A percentile compares a stretch with the other conserved stretches of the same genome.
Conservation (phyloP, 2,888 invertebrate species). For the Thymelicus acteon region DNA sequence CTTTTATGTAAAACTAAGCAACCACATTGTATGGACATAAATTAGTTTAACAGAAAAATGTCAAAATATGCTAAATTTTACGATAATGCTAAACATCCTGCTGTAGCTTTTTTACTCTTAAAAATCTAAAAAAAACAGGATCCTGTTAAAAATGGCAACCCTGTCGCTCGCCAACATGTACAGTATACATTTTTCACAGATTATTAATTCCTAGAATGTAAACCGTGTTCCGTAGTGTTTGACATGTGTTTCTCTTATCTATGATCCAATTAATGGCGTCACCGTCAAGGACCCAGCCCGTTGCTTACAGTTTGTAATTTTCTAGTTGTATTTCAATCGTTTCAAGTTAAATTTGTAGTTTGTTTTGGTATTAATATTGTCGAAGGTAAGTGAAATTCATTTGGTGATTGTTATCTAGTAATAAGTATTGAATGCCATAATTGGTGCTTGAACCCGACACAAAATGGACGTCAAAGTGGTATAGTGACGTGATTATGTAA, state of each 20-base stretch:
- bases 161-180: too few species aligned
- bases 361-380: constrained; percentile 45
- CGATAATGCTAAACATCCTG: too few species aligned
- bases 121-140: too few species aligned
- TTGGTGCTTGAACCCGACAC: constrained; percentile 58
- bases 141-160: too few species aligned
- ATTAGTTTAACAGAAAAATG: too few species aligned
- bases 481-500: constrained; percentile 81
- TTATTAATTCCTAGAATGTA: neutral
- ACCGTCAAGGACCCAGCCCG: constrained; percentile 74
- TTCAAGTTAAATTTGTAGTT: constrained; percentile 44
- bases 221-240: neutral
- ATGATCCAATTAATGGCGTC: constrained; percentile 70
- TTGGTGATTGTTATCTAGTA: constrained; percentile 37
- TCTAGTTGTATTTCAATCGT: constrained; percentile 44
- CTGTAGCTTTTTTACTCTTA: too few species aligned
- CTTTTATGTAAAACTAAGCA: too few species aligned
- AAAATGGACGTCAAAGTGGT: constrained; percentile 80
- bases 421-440: constrained; percentile 34
- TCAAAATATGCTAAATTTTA: too few species aligned
- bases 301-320: constrained; percentile 62
- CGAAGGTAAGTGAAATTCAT: constrained; percentile 56
- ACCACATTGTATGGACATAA: too few species aligned
- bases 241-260: constrained; percentile 29
- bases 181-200: neutral